Conservation (phyloP, 2,888 invertebrate genomes). For the Pseudococcus longispinus region DNA sequence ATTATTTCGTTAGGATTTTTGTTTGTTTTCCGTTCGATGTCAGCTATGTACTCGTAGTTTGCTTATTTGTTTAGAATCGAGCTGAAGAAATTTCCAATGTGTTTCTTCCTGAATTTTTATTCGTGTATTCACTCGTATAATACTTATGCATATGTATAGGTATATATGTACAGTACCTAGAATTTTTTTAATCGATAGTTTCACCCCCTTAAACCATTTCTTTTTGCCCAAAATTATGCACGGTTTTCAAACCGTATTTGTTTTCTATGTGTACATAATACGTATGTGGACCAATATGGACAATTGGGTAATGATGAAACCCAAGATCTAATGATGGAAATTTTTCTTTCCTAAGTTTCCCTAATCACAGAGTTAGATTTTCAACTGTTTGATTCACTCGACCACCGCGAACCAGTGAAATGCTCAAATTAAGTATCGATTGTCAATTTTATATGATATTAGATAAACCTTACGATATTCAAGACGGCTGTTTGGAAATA, state of each 20-base stretch:
- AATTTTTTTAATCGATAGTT: neutral
- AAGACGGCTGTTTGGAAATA: neutral
- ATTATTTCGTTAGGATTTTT: neutral
- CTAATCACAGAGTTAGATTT: neutral
- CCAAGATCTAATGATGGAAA: neutral
- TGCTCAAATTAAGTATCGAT: neutral
- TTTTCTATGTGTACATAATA: neutral
- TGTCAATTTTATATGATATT: neutral
- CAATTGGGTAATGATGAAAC: neutral
- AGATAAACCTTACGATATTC: neutral
- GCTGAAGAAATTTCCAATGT: neutral
- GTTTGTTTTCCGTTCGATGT: neutral
- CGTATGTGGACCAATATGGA: neutral
- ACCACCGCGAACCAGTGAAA: neutral
- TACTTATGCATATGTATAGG: neutral
- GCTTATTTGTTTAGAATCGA: neutral
- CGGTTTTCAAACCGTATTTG: neutral
- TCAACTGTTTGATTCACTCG: neutral
- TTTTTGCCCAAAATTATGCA: neutral
- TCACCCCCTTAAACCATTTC: neutral
- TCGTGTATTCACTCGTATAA: neutral
- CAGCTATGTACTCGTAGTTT: neutral
- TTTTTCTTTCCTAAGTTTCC: neutral
- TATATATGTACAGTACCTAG: neutral
- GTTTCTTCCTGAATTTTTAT: neutral